These are phyloP conservation scores for Nyctibius bracteatus DNA, from an alignment of 2,113 vertebrate species.

Conservation along the genomic window DNA sequence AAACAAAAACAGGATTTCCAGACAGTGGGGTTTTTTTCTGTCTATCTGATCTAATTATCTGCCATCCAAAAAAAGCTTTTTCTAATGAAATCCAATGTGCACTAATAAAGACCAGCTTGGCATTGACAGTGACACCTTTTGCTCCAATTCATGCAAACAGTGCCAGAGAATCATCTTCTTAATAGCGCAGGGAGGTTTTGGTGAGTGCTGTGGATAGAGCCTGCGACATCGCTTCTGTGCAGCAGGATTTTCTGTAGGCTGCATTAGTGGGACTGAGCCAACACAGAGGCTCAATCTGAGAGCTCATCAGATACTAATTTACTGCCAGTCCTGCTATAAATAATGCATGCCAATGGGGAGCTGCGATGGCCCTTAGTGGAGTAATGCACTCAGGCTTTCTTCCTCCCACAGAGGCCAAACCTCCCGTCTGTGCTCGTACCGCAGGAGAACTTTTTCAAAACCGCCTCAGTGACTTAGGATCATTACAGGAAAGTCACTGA, in stretches of 20 bases:
- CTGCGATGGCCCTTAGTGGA: background rate
- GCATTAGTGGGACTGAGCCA: background rate
- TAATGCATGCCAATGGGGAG: slow-evolving; percentile 51
- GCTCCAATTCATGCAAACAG: background rate
- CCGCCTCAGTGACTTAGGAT: background rate
- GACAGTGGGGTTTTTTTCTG: background rate
- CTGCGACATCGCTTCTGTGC: background rate
- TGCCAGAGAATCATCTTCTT: background rate
- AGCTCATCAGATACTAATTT: slow-evolving; percentile 51
- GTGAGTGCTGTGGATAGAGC: background rate
- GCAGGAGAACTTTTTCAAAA: background rate
- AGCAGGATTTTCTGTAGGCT: background rate
- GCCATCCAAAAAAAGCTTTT: background rate
- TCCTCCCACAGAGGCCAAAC: background rate
- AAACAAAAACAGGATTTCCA: background rate
- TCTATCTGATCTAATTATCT: background rate
- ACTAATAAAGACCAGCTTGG: background rate
- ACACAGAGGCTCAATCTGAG: background rate
- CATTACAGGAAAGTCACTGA: background rate
- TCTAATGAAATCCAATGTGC: background rate
- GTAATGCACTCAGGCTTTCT: slow-evolving; percentile 38
- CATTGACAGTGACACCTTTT: background rate
- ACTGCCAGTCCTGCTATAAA: slow-evolving; percentile 49
- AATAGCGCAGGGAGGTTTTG: background rate
- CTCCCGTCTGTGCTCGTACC: background rate